A percentile compares a stretch with the other conserved stretches of the same genome.
Evolutionary conservation across 2,113 vertebrate species (phyloP).

Genomic region (Cyanistes caeruleus): DNA sequence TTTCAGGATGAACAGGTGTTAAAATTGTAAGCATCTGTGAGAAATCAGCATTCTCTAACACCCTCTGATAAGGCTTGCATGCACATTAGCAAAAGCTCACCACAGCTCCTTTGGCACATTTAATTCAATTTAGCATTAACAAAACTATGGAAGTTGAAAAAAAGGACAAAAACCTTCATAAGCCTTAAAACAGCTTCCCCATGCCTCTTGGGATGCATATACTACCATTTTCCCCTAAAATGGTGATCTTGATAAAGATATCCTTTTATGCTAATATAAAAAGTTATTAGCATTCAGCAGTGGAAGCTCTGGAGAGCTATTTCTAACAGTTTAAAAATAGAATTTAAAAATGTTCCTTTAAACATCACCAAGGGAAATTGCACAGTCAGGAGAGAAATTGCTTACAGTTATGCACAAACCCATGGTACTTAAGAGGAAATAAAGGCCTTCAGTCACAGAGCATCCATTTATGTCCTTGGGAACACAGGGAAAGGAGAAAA

Average conservation of each 20-base stretch:
- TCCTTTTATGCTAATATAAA: slow-evolving; percentile 47
- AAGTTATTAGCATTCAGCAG: slow-evolving; percentile 37
- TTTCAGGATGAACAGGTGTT: slow-evolving; percentile 41
- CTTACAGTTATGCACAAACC: slow-evolving; percentile 31
- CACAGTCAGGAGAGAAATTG: slow-evolving; percentile 46
- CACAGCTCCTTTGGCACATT: slow-evolving; percentile 1
- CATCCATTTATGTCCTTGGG: slow-evolving; percentile 22
- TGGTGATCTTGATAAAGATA: slow-evolving; percentile 42
- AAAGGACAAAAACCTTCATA: slow-evolving; percentile 1
- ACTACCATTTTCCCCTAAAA: not conserved
- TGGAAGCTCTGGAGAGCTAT: slow-evolving; percentile 44
- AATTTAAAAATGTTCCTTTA: slow-evolving; percentile 39
- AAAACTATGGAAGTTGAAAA: not conserved
- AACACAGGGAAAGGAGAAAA: not conserved
- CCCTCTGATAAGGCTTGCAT: slow-evolving; percentile 11
- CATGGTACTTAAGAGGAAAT: not conserved
- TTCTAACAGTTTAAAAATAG: slow-evolving; percentile 47
- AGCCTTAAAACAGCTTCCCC: not conserved
- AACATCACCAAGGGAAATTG: slow-evolving; percentile 46
- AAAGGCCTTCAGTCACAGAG: slow-evolving; percentile 2
- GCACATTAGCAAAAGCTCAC: slow-evolving; percentile 5
- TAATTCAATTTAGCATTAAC: slow-evolving; percentile 51
- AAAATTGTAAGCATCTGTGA: slow-evolving; percentile 42
- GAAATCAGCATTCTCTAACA: slow-evolving; percentile 6
- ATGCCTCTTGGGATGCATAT: slow-evolving; percentile 21